Evolutionary conservation across 2,797 vertebrate species (phyloP), one percentile per base, ranked within the genome.

Genomic region (Phoeniculus purpureus): DNA sequence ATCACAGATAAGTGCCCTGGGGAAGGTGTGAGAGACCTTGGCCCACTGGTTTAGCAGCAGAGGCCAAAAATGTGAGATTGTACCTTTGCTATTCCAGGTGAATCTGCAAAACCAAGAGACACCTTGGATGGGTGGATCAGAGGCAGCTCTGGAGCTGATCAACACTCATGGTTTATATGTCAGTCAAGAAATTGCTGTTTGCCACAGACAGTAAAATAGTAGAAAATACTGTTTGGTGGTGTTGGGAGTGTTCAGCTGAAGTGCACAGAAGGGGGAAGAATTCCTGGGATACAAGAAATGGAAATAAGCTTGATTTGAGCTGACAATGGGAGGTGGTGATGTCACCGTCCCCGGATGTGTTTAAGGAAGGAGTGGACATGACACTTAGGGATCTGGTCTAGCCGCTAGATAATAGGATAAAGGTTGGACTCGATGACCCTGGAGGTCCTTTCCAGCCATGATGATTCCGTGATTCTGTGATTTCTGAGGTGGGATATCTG

Each of bases 141-240:
- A 43, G 14, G 20, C 8, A 82, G 12, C 26, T 27, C 12, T 34
- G 40, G 47, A 91, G 12, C 29, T 55, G 23, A 29, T 8, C 51
- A 27, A 15, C 22, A 11, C 31, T 19, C 37, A 51, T 27, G 3
- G 23, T 1, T 0, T 32, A 4, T 27, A 1, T n/a, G 47, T 19
- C 6, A 12, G 20, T 11, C 3, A 2, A 45, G 52, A 64, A 88
- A 84, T 27, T 23, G 2, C 2, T 52, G 21, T 80, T 92, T 85
- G 40, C 10, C 17, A 29, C 3, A 25, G 55, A 19, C 3, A 4
- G 21, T 2, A 7, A 81, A 31, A 20, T 12, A 34, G 17, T 2
- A 40, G 23, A 31, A 85, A 71, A 67, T 0, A 2, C 11, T 12
- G 2, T 25, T 65, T 58, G 8, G 8, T 75, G 70, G 25, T 20